Evolutionary conservation across 2,797 vertebrate species (phyloP).

Genomic region (Triplophysa yarkandensis): DNA sequence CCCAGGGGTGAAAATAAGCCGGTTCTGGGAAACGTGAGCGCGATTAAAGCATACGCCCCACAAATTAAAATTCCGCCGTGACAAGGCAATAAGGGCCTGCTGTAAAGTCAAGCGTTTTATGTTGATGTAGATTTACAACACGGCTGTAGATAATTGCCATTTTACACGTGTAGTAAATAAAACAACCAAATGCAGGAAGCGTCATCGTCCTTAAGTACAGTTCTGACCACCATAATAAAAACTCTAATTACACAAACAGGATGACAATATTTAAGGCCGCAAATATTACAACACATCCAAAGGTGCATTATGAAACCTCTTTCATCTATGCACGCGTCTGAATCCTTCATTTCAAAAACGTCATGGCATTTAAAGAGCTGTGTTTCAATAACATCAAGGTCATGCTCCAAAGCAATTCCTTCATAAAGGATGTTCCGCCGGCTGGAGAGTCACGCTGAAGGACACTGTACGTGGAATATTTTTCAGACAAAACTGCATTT

Average conservation of each 20-base stretch:
- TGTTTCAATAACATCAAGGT: conserved; percentile 58
- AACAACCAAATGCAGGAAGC: conserved; percentile 34
- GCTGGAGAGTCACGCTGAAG: conserved; percentile 39
- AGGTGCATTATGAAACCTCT: conserved; percentile 26
- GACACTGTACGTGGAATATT: conserved; percentile 42
- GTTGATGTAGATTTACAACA: conserved; percentile 54
- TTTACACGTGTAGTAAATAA: conserved; percentile 49
- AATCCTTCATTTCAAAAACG: conserved; percentile 17
- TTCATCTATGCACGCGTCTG: conserved; percentile 30
- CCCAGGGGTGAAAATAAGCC: conserved; percentile 1
- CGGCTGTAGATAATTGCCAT: conserved; percentile 36
- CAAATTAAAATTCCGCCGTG: conserved; percentile 54
- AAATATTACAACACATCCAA: conserved; percentile 20
- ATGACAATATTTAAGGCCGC: conserved; percentile 1
- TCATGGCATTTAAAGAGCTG: conserved; percentile 47
- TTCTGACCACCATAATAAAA: conserved; percentile 28
- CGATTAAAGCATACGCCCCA: conserved; percentile 50
- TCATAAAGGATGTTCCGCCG: conserved; percentile 40
- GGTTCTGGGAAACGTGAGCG: conserved; percentile 6
- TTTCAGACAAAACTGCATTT: conserved; percentile 55
- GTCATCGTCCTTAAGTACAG: conserved; percentile 35
- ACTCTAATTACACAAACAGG: conserved; percentile 22
- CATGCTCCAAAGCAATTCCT: conserved; percentile 38
- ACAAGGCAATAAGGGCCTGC: conserved; percentile 47
- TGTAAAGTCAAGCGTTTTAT: conserved; percentile 51